Evolutionary conservation across 2,888 invertebrate species (phyloP), one percentile per base, ranked within the genome.

Genomic region (Tridacna crocea): DNA sequence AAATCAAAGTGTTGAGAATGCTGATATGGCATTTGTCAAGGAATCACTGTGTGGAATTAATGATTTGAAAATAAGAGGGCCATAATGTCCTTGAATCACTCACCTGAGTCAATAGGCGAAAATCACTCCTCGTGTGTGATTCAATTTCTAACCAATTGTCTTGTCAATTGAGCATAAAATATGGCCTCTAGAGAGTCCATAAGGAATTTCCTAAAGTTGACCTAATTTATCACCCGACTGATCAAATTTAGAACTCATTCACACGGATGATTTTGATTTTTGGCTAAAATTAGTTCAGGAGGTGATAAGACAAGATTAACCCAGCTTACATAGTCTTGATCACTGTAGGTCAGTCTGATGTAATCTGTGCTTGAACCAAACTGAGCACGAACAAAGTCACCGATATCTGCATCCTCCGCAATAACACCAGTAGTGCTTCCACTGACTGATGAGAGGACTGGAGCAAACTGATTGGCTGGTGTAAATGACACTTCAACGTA

Each of bases 291-390:
- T 55, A 6, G 17, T 55, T 15, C 55, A 55, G 36, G 3, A 55
- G 3, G 55, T 3, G 6, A 55, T 19, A 13, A 22, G 4, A 24
- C 13, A 1, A 61, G 13, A 24, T 10, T 4, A 46, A 66, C 8
- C 19, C 6, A 46, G 84, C 91, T 87, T 85, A 93, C 93, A 87
- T 89, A 85, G 80, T 93, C 93, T 11, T 85, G 87, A 80, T 93
- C 93, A 10, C 80, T 84, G 55, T 90, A 88, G 0, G 76, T 55
- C 17, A 93, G 72, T 63, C 85, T 72, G 11, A 93, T 75, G 6
- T 83, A 80, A 26, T 77, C 80, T 19, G 77, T 80, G 36, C 76
- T 73, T 12, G 68, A 36, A 0, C 79, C 78, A 26, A 73, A 73
- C 12, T 12, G 15, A 13, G 15, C 36, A 26, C 74, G 26, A 36